Conservation (phyloP, 2,888 invertebrate genomes). For the Criorhina ranunculi region DNA sequence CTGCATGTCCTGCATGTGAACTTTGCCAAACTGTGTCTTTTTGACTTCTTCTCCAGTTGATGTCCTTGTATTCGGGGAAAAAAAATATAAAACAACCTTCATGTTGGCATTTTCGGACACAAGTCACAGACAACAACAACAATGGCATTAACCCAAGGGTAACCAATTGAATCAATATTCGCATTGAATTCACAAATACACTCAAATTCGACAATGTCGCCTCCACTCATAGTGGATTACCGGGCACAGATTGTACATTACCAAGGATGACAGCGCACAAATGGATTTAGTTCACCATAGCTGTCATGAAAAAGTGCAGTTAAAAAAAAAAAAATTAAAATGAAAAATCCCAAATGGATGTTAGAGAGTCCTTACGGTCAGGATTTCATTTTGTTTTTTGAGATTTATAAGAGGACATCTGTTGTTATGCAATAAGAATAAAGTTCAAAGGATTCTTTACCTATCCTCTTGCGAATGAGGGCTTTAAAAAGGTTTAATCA, state of each 20-base stretch:
- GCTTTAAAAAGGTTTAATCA: constrained; percentile 11
- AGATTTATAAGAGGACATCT: neutral
- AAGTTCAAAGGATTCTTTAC: constrained; percentile 1
- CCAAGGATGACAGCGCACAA: constrained; percentile 37
- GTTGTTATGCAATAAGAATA: constrained; percentile 41
- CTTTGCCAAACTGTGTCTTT: constrained; percentile 38
- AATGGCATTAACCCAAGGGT: constrained; percentile 32
- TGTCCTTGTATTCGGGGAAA: constrained; percentile 21
- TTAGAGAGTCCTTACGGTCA: constrained; percentile 15
- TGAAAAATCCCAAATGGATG: constrained; percentile 44
- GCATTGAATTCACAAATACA: constrained; percentile 39
- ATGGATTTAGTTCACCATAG: constrained; percentile 56
- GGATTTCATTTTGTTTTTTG: neutral
- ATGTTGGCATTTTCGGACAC: constrained; percentile 4
- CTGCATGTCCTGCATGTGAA: constrained; percentile 50
- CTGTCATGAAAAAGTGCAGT: constrained; percentile 36
- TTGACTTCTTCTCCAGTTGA: neutral
- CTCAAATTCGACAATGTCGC: constrained; percentile 33
- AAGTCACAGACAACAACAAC: constrained; percentile 5
- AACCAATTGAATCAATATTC: constrained; percentile 57
- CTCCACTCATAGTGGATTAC: constrained; percentile 1
- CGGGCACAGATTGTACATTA: constrained; percentile 8
- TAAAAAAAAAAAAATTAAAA: neutral
- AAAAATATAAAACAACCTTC: neutral
- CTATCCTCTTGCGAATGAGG: no score